Conservation (phyloP, 2,797 vertebrate genomes). For the Avahi laniger region DNA sequence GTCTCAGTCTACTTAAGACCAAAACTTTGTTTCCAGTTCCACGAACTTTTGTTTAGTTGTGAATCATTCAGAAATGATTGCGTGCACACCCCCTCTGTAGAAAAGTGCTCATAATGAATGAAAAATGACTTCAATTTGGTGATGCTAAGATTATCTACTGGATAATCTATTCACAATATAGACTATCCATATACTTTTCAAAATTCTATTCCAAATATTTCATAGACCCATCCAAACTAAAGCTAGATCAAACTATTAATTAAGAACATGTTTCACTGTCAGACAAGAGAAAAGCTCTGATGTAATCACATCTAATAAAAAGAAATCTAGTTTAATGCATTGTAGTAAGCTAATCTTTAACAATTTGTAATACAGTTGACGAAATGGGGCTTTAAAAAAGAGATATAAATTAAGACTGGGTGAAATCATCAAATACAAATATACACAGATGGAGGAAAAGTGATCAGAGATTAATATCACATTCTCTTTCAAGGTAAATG, state of each 20-base stretch:
- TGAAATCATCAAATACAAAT: constrained; percentile 32
- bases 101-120: constrained; percentile 1
- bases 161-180: constrained; percentile 23
- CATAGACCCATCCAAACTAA: neutral
- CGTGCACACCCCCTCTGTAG: neutral
- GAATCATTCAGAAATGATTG: constrained; percentile 41
- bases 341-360: constrained; percentile 18
- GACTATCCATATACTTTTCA: constrained; percentile 25
- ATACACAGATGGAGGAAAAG: neutral
- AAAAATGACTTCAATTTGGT: neutral
- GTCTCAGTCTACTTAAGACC: neutral
- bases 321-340: neutral
- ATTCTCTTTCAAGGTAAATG: constrained; percentile 29
- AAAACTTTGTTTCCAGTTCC: constrained; percentile 23
- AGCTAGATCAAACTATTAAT: constrained; percentile 16
- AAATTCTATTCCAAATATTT: constrained; percentile 47
- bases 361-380: constrained; percentile 8
- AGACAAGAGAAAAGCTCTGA: neutral
- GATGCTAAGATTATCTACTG: neutral
- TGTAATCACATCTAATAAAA: constrained; percentile 29
- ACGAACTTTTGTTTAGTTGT: neutral
- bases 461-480: neutral
- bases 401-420: neutral
- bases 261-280: neutral
- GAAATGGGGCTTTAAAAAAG: neutral